Percentiles rank a stretch among this genome's conserved stretches.
These are phyloP conservation scores for Cyrtodaria siliqua DNA, from an alignment of 2,888 invertebrate genomes.

Conservation along the genomic window DNA sequence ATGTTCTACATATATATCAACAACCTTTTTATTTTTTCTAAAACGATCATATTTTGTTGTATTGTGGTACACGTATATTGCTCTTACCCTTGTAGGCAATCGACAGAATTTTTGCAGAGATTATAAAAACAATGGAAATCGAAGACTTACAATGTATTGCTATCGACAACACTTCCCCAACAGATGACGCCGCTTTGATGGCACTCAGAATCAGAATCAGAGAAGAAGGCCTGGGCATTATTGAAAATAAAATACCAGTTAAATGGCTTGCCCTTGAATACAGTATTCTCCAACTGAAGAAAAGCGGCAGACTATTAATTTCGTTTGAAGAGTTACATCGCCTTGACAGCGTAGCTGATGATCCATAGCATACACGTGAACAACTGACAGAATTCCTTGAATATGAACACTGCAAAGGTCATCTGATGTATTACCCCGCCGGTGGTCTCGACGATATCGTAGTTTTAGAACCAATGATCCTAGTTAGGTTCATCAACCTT, in stretches of 20 bases:
- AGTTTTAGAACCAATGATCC: conserved; percentile 25
- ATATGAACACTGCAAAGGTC: conserved; percentile 34
- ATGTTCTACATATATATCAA: too few species aligned
- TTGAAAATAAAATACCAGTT: conserved; percentile 30
- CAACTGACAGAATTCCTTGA: conserved; percentile 19
- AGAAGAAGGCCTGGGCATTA: conserved; percentile 26
- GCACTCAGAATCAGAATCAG: conserved; percentile 23
- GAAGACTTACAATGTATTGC: conserved; percentile 17
- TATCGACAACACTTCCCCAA: conserved; percentile 26
- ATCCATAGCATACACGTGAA: conserved; percentile 6
- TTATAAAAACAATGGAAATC: conserved; percentile 4
- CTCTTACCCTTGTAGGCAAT: conserved; percentile 2
- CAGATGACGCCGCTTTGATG: background rate
- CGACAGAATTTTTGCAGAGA: conserved; percentile 7
- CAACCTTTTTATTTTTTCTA: too few species aligned
- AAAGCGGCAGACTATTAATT: background rate
- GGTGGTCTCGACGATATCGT: conserved; percentile 17
- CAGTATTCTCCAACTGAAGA: conserved; percentile 11
- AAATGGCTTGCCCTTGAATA: conserved; percentile 39
- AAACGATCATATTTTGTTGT: too few species aligned
- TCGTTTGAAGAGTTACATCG: conserved; percentile 10
- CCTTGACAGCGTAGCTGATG: conserved; percentile 21
- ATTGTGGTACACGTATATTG: too few species aligned
- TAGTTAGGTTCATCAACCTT: conserved; percentile 28
- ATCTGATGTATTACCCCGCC: conserved; percentile 20